Percentiles rank a stretch among this genome's conserved stretches.
Conservation (phyloP, 2,888 invertebrate species). For the Tipula vernalis region DNA sequence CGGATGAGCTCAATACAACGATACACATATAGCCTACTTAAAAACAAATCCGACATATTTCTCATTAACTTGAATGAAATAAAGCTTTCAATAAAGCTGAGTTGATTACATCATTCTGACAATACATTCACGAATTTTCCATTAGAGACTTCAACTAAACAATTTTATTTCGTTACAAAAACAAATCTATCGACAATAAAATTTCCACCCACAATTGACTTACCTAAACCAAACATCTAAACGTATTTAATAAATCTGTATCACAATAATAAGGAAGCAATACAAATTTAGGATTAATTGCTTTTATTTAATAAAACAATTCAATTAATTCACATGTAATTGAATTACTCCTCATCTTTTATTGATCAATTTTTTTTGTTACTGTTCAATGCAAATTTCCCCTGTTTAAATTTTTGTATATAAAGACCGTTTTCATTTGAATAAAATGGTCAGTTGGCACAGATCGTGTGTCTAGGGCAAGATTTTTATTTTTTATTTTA, state of each 20-base stretch:
- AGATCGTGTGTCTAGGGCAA: not conserved
- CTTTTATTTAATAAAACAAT: not conserved
- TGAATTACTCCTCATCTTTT: not conserved
- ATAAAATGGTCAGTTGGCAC: conserved; percentile 6
- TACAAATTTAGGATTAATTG: not conserved
- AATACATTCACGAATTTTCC: too few species aligned
- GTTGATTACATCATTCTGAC: too few species aligned
- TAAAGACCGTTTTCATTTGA: not conserved
- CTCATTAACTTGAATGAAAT: too few species aligned
- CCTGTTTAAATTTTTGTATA: not conserved
- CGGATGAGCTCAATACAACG: too few species aligned
- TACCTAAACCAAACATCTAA: not conserved
- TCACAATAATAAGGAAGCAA: not conserved
- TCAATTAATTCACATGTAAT: not conserved
- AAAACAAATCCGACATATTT: too few species aligned
- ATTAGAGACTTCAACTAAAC: too few species aligned
- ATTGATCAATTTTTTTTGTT: not conserved
- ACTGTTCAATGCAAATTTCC: not conserved
- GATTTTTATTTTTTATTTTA: not conserved
- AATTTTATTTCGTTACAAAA: too few species aligned
- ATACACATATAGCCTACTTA: too few species aligned
- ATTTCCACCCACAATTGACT: not conserved
- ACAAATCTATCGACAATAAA: not conserved
- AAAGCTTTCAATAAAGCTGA: too few species aligned
- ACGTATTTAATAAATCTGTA: not conserved